Conservation (phyloP, 2,888 invertebrate genomes). For the Drosophila phalerata region DNA sequence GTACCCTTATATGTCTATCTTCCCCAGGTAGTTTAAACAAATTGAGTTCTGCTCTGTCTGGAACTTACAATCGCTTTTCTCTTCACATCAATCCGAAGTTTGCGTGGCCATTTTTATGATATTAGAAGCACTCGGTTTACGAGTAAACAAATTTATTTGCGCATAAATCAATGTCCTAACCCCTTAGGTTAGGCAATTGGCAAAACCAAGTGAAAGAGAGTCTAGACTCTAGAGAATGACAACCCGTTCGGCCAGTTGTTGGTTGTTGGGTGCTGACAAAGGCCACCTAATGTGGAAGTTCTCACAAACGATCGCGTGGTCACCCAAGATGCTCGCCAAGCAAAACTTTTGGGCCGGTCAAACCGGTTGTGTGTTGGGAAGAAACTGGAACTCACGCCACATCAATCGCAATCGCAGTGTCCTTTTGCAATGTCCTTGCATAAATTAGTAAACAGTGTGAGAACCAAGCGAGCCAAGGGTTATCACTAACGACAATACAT, state of each 20-base stretch:
- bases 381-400: constrained; percentile 63
- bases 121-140: constrained; percentile 12
- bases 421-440: constrained; percentile 85
- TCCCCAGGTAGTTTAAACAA: not conserved
- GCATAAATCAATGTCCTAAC: constrained; percentile 66
- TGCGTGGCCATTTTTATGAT: constrained; percentile 17
- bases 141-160: constrained; percentile 60
- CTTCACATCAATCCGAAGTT: not conserved
- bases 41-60: no score
- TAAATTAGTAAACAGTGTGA: constrained; percentile 78
- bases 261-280: constrained; percentile 64
- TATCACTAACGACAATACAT: constrained; percentile 40
- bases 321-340: constrained; percentile 71
- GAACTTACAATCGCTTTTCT: not conserved
- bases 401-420: constrained; percentile 72
- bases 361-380: constrained; percentile 79
- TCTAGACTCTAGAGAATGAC: not conserved
- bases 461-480: constrained; percentile 72
- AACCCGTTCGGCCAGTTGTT: constrained; percentile 72
- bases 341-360: constrained; percentile 79
- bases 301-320: constrained; percentile 70
- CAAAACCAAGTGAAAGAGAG: constrained; percentile 7
- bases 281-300: constrained; percentile 71
- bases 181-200: constrained; percentile 47
- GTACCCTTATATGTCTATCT: not conserved